Base-by-base conservation (phyloP, 2,113 vertebrate species). In the Cricetomys ansorgei region DNA sequence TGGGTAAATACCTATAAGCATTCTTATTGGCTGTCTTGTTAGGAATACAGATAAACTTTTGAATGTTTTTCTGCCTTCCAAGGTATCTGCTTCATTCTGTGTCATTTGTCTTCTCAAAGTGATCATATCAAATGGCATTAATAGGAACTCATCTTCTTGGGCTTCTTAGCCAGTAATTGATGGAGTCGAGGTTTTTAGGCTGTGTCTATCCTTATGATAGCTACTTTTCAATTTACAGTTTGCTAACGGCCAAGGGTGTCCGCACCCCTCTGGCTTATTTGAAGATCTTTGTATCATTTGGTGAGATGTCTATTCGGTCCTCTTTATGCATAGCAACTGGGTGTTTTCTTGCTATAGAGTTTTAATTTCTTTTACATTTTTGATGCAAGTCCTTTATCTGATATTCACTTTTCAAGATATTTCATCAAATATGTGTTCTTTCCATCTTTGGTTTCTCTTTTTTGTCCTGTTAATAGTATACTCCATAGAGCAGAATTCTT, bases 41-140 rank as follows among this genome's bases (percentile, higher is more conserved):
- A 93, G 79, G 45, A 73, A 67, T 67, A 79, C 77, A 59, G 76
- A 72, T 73, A 90, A 50, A 84, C 92, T 73, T 81, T 89, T 55
- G 92, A 70, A 91, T 94, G 73, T 43, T 91, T 70, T 94, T 87
- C 23, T 65, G 16, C 37, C 55, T 94, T 92, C 80, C 25, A 79
- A 92, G 88, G 13, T 37, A 34, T 25, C 73, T 92, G 12, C 62
- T 79, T 77, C 48, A 84, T 91, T 91, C 93, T 73, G 17, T 84
- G 25, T 65, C 43, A 48, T 94, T 94, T 65, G 57, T 40, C 34
- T 94, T 94, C 75, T 70, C 48, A 95, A 94, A 79, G 55, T 16
- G 34, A 40, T 67, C 83, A 13, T 73, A 73, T 37, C 72, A 67
- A 91, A 70, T 88, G 55, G 31, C 84, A 53, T 84, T 57, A 57